Evolutionary conservation across 2,797 vertebrate species (phyloP).

Genomic region (Peromyscus nudipes): DNA sequence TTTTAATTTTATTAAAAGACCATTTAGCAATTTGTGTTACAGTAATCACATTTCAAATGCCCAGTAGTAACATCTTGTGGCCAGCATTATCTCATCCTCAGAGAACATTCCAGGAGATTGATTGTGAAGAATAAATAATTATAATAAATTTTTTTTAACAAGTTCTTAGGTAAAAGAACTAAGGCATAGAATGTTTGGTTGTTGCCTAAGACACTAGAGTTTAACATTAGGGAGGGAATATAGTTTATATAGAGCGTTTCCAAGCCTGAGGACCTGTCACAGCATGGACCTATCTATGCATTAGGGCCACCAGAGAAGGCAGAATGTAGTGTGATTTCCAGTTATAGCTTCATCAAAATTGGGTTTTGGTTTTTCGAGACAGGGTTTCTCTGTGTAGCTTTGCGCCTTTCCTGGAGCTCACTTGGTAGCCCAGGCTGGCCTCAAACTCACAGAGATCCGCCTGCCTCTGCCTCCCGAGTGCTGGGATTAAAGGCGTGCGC

Average conservation of each 20-base stretch:
- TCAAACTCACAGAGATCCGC: too few relatives aligned
- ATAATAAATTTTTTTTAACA: not conserved
- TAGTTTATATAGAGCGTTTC: not conserved
- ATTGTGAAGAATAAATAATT: not conserved
- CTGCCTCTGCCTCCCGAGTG: too few relatives aligned
- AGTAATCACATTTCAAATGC: not conserved
- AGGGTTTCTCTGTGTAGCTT: too few relatives aligned
- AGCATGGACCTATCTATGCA: not conserved
- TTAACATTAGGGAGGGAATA: not conserved
- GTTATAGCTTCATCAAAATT: not conserved
- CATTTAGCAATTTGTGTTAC: too few relatives aligned
- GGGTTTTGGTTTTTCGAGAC: too few relatives aligned
- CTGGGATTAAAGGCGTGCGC: too few relatives aligned
- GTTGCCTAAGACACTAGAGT: not conserved
- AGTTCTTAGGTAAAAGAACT: not conserved
- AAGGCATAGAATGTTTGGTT: not conserved
- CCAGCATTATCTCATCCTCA: not conserved
- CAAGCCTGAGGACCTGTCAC: not conserved
- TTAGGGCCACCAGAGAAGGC: not conserved
- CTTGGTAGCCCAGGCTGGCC: too few relatives aligned
- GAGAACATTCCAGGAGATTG: not conserved
- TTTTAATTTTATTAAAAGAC: too few relatives aligned
- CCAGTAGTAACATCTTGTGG: not conserved
- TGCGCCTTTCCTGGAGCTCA: too few relatives aligned
- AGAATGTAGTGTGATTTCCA: not conserved